These are phyloP conservation scores for Microchrysa polita DNA, from an alignment of 2,888 invertebrate genomes.

Conservation along the genomic window DNA sequence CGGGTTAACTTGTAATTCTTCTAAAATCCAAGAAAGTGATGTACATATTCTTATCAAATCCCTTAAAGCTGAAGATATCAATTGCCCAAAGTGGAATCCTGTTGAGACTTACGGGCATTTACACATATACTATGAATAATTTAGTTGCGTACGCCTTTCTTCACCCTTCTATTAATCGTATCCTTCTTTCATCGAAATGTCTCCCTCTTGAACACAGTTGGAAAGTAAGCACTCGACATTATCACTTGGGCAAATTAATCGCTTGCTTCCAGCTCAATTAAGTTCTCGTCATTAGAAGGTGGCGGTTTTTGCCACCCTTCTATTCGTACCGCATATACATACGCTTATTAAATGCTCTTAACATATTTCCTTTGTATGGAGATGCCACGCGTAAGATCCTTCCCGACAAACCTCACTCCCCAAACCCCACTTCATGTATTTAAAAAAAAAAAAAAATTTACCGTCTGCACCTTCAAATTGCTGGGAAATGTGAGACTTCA, in stretches of 20 bases:
- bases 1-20: too few relatives aligned
- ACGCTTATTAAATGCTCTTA: background rate
- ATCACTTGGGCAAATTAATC: conserved; percentile 20
- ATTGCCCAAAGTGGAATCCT: too few relatives aligned
- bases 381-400: conserved; percentile 19
- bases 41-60: too few relatives aligned
- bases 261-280: conserved; percentile 25
- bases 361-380: conserved; percentile 12
- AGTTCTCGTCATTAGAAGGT: conserved; percentile 7
- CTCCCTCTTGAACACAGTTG: background rate
- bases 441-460: conserved; percentile 10
- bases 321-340: background rate
- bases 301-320: background rate
- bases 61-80: too few relatives aligned
- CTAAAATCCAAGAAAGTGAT: too few relatives aligned
- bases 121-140: too few relatives aligned
- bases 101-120: too few relatives aligned
- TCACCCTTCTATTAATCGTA: too few relatives aligned
- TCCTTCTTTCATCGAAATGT: background rate
- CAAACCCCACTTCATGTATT: background rate
- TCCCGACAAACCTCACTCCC: background rate
- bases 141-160: too few relatives aligned
- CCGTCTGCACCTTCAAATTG: conserved; percentile 22
- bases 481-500: conserved; percentile 29
- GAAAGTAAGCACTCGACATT: conserved; percentile 11